These are phyloP conservation scores for Pterophyllum scalare DNA, from an alignment of 2,113 vertebrate genomes.

Conservation along the genomic window DNA sequence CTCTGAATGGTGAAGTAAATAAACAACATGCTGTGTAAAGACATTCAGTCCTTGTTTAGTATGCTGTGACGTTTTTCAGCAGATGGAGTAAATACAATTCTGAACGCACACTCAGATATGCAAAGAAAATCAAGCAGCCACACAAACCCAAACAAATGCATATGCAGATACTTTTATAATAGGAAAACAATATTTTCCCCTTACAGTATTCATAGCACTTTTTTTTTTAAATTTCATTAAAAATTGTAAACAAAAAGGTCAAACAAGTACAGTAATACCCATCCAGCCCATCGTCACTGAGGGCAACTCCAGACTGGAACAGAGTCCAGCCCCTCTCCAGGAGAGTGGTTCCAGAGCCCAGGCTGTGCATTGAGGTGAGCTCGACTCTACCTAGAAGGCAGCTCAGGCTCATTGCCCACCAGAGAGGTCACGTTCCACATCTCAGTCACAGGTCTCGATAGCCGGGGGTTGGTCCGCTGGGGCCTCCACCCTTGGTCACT, in stretches of 20 bases:
- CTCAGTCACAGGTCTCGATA: no score
- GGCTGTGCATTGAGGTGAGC: no score
- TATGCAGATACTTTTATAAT: background rate
- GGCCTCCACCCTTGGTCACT: no score
- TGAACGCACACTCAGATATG: slow-evolving; percentile 28
- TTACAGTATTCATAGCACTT: background rate
- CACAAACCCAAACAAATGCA: slow-evolving; percentile 9
- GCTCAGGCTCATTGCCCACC: no score
- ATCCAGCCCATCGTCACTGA: no score
- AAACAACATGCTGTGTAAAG: slow-evolving; percentile 42
- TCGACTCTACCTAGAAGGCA: no score
- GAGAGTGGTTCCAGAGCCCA: no score
- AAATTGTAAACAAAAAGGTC: background rate
- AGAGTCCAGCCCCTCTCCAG: no score
- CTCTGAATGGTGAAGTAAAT: slow-evolving; percentile 53
- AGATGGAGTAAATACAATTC: slow-evolving; percentile 54
- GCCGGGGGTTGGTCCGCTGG: no score
- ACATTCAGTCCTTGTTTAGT: slow-evolving; percentile 30
- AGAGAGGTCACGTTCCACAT: no score
- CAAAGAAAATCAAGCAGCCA: slow-evolving; percentile 15
- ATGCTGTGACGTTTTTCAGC: slow-evolving; percentile 30
- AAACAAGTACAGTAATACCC: background rate
- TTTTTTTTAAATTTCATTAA: background rate
- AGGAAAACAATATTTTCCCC: background rate
- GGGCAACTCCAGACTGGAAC: no score